These are phyloP conservation scores for Synergus laeviventris DNA, from an alignment of 2,888 invertebrate genomes.

Conservation along the genomic window DNA sequence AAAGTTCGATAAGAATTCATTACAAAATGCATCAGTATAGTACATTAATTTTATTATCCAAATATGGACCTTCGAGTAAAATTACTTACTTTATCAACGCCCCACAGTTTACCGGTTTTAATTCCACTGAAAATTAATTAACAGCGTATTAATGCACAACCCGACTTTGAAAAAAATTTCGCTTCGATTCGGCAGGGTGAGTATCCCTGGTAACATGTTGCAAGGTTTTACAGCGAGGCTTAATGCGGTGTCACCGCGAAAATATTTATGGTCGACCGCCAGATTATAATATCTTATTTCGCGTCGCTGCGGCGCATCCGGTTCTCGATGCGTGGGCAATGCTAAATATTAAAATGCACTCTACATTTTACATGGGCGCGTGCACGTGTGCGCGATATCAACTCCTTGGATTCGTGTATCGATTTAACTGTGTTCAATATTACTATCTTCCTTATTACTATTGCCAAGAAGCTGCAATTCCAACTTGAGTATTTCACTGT, in stretches of 20 bases:
- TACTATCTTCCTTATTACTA: conserved; percentile 69
- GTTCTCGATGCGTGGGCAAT: conserved; percentile 59
- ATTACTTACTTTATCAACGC: conserved; percentile 3
- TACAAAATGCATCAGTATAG: not conserved
- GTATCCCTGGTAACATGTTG: conserved; percentile 66
- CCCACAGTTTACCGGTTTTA: not conserved
- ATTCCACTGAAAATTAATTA: conserved; percentile 29
- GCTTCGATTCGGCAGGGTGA: conserved; percentile 38
- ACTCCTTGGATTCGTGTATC: conserved; percentile 47
- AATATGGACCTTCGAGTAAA: not conserved
- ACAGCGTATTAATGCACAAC: conserved; percentile 5
- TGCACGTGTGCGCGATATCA: conserved; percentile 54
- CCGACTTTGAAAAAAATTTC: conserved; percentile 31
- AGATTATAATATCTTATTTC: conserved; percentile 73
- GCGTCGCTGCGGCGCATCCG: conserved; percentile 65
- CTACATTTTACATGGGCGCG: conserved; percentile 54
- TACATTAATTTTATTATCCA: conserved; percentile 20
- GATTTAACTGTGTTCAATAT: conserved; percentile 42
- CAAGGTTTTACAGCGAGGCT: conserved; percentile 68
- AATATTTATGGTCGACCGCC: conserved; percentile 68
- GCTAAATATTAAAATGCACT: conserved; percentile 57
- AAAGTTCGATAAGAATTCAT: not conserved
- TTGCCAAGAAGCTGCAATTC: conserved; percentile 54
- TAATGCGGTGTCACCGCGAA: conserved; percentile 68
- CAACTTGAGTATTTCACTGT: conserved; percentile 50